Conservation (phyloP, 2,113 vertebrate genomes). For the Dicentrarchus labrax region DNA sequence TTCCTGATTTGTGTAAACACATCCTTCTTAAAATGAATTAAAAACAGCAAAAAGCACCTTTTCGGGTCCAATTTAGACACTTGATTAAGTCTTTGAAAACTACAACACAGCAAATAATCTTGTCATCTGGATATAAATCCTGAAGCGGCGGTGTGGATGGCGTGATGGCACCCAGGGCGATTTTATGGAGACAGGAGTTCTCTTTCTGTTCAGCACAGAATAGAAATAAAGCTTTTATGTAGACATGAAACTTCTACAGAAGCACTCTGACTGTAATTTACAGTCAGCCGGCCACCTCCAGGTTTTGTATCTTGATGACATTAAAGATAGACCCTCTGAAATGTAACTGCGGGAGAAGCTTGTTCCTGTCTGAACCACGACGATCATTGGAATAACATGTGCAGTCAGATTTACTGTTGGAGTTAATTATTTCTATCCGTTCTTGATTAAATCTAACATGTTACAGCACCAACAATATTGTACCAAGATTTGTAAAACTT, state of each 20-base stretch:
- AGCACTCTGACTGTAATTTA: slow-evolving; percentile 18
- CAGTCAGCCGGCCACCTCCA: not conserved
- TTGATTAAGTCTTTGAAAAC: slow-evolving; percentile 8
- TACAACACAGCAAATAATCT: not conserved
- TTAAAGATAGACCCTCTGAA: slow-evolving; percentile 5
- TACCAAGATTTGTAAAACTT: not conserved
- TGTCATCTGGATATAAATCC: slow-evolving; percentile 31
- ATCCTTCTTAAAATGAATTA: no score
- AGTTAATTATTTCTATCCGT: not conserved
- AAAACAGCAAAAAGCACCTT: no score
- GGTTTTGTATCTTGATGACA: slow-evolving; percentile 6
- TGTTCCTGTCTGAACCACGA: not conserved
- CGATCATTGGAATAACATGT: slow-evolving; percentile 19
- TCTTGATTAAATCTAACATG: slow-evolving; percentile 27
- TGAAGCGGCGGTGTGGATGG: not conserved
- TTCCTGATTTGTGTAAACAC: no score
- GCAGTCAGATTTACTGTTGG: slow-evolving; percentile 20
- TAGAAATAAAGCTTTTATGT: slow-evolving; percentile 27
- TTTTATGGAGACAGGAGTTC: slow-evolving; percentile 22
- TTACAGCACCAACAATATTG: not conserved
- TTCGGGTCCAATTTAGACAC: no score
- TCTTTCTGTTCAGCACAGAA: slow-evolving; percentile 15
- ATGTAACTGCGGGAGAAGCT: not conserved
- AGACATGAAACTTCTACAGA: slow-evolving; percentile 20
- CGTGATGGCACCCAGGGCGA: slow-evolving; percentile 10